Percentiles rank a stretch among this genome's conserved stretches.
These are phyloP conservation scores for Scarus forsteni DNA, from an alignment of 2,797 vertebrate species.

Conservation along the genomic window DNA sequence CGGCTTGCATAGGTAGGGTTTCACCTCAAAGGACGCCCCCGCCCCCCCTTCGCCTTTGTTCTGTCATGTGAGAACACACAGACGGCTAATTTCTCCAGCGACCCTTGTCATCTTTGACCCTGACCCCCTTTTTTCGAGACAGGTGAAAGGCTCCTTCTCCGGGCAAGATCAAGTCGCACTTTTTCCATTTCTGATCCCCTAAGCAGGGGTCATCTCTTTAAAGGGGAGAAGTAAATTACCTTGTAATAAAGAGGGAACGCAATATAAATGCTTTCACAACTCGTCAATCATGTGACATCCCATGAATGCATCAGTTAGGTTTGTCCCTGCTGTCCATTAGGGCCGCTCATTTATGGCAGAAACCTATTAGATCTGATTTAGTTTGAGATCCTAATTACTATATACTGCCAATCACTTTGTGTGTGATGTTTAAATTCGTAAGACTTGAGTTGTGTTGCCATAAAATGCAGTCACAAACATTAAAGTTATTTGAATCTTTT, in stretches of 20 bases:
- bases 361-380: no score
- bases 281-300: slow-evolving; percentile 15
- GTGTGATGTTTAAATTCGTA: no score
- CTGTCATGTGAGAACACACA: slow-evolving; percentile 64
- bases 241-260: slow-evolving; percentile 19
- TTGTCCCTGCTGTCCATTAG: slow-evolving; percentile 4
- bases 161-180: slow-evolving; percentile 37
- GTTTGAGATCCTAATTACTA: no score
- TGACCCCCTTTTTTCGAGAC: slow-evolving; percentile 43
- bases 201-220: slow-evolving; percentile 42
- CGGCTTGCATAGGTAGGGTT: slow-evolving; percentile 62
- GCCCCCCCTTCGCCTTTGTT: slow-evolving; percentile 24
- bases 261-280: slow-evolving; percentile 32
- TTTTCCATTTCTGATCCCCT: slow-evolving; percentile 65
- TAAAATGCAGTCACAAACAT: no score
- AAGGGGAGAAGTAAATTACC: slow-evolving; percentile 35
- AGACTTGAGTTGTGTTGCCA: no score
- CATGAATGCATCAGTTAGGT: slow-evolving; percentile 5
- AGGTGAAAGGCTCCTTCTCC: slow-evolving; percentile 65
- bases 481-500: no score
- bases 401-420: no score
- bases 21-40: slow-evolving; percentile 55
- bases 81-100: slow-evolving; percentile 67
- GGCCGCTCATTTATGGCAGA: no score
- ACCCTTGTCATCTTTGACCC: slow-evolving; percentile 73